Percentiles rank a stretch among this genome's conserved stretches.
Evolutionary conservation across 2,888 invertebrate species (phyloP).

Genomic region (Cenopis cana): DNA sequence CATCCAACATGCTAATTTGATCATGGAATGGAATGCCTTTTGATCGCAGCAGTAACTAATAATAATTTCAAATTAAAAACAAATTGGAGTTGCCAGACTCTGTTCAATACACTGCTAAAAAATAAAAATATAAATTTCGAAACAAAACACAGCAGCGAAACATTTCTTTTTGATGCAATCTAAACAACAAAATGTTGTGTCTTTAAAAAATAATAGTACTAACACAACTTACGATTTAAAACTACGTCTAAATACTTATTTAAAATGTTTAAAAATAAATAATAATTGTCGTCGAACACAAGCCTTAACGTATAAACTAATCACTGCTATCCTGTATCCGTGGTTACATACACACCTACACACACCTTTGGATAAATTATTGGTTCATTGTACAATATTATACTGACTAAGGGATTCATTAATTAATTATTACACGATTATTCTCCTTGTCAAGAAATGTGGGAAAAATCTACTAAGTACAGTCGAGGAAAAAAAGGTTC

Average conservation of each 20-base stretch:
- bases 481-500: too few relatives aligned
- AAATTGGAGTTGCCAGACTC: constrained; percentile 30
- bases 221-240: constrained; percentile 45
- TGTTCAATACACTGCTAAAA: constrained; percentile 26
- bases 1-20: constrained; percentile 47
- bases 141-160: constrained; percentile 62
- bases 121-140: constrained; percentile 60
- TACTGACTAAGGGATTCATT: background rate
- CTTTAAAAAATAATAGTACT: constrained; percentile 42
- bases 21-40: constrained; percentile 56
- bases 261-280: constrained; percentile 44
- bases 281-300: constrained; percentile 47
- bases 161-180: constrained; percentile 45
- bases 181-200: constrained; percentile 36
- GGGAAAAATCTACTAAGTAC: background rate
- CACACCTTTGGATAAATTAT: constrained; percentile 10
- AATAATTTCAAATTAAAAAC: constrained; percentile 36
- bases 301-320: constrained; percentile 38
- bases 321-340: constrained; percentile 28
- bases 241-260: constrained; percentile 43
- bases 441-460: background rate
- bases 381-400: constrained; percentile 13
- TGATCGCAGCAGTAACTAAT: constrained; percentile 46
- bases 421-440: constrained; percentile 1
- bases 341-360: constrained; percentile 10